phyloP scores from a whole-genome alignment of 2,888 invertebrate genomes.

The Eupithecia subumbrata region DNA sequence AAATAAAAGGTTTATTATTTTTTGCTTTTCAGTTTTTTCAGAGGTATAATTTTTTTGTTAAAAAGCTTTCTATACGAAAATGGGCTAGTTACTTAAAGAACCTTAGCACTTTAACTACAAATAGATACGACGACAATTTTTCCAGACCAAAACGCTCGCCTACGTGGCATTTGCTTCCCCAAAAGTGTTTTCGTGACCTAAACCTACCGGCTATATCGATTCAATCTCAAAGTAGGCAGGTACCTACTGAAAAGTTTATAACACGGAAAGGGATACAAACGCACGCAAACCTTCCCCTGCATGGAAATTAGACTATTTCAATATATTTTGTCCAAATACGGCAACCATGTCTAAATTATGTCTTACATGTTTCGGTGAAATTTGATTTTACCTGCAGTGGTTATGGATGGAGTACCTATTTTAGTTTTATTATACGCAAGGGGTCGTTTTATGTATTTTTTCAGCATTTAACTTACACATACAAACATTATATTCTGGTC shows the following conservation, averaged over 20 bases:
- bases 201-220: constrained; percentile 70
- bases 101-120: not conserved
- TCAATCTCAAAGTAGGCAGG: constrained; percentile 72
- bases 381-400: constrained; percentile 48
- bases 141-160: not conserved
- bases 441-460: not conserved
- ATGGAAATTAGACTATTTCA: constrained; percentile 65
- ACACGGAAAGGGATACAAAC: constrained; percentile 72
- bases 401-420: constrained; percentile 19
- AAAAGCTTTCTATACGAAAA: no score
- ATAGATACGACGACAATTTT: not conserved
- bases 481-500: not conserved
- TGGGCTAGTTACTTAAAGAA: not conserved
- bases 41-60: no score
- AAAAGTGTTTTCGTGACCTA: constrained; percentile 64
- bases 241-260: constrained; percentile 70
- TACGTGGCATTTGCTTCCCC: constrained; percentile 20
- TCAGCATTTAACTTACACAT: not conserved
- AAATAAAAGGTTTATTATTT: no score
- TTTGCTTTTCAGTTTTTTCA: no score
- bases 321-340: constrained; percentile 55
- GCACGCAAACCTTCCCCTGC: constrained; percentile 71
- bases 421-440: constrained; percentile 24
- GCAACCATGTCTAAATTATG: constrained; percentile 48
- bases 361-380: constrained; percentile 50